These are phyloP conservation scores for Branchellion lobata DNA, from an alignment of 2,888 invertebrate genomes.

Conservation along the genomic window DNA sequence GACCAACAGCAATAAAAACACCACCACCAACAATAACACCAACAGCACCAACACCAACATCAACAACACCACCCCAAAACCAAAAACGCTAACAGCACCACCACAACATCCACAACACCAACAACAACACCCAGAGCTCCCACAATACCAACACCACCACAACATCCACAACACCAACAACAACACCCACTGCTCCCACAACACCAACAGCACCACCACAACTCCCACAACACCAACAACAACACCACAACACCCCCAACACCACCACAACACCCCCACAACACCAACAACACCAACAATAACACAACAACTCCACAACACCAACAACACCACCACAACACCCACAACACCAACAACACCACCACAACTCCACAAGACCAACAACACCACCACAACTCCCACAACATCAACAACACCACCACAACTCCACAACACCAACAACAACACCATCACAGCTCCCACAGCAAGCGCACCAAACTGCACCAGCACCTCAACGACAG, in stretches of 20 bases:
- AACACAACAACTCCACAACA: too few species aligned
- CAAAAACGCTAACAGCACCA: too few species aligned
- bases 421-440: neutral
- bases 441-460: neutral
- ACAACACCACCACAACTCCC: neutral
- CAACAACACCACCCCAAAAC: too few species aligned
- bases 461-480: slow-evolving; percentile 4
- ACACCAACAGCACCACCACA: neutral
- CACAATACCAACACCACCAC: too few species aligned
- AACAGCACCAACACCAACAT: too few species aligned
- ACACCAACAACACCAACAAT: too few species aligned
- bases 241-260: slow-evolving; percentile 1
- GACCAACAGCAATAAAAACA: too few species aligned
- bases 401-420: neutral
- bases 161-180: neutral
- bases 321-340: too few species aligned
- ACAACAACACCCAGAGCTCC: too few species aligned
- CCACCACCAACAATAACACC: too few species aligned
- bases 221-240: neutral
- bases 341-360: too few species aligned
- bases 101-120: too few species aligned
- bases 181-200: neutral
- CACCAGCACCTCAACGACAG: slow-evolving; percentile 20
- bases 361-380: neutral
- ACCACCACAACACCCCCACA: neutral